Conservation (phyloP, 2,888 invertebrate genomes). For the Erebia epiphron region DNA sequence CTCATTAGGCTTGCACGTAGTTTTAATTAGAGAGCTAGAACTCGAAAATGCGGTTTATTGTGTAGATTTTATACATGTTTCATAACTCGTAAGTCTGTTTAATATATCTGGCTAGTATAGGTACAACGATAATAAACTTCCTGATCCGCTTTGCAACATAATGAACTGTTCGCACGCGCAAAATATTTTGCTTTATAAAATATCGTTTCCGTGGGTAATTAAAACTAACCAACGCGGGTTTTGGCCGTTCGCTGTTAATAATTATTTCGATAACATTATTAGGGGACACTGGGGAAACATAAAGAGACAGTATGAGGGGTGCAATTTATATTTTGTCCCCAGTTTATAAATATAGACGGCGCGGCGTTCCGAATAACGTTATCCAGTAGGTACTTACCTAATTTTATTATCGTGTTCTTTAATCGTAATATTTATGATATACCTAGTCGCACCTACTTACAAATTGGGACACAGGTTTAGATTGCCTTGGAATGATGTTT, state of each 20-base stretch:
- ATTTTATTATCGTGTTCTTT: not conserved
- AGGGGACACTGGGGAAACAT: constrained; percentile 62
- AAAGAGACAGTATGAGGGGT: constrained; percentile 51
- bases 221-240: constrained; percentile 64
- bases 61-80: constrained; percentile 9
- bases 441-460: constrained; percentile 45
- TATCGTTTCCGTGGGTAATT: constrained; percentile 69
- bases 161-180: constrained; percentile 27
- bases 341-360: constrained; percentile 21
- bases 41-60: constrained; percentile 27
- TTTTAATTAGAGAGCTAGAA: constrained; percentile 73
- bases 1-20: constrained; percentile 70
- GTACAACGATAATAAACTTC: constrained; percentile 11
- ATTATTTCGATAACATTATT: constrained; percentile 69
- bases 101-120: not conserved
- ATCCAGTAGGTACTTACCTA: not conserved
- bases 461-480: constrained; percentile 45
- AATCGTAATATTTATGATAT: constrained; percentile 4
- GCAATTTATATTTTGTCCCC: constrained; percentile 50
- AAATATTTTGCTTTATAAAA: constrained; percentile 65
- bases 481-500: constrained; percentile 57
- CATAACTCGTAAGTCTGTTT: constrained; percentile 17
- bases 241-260: constrained; percentile 57
- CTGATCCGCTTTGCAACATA: constrained; percentile 43
- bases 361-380: constrained; percentile 11